Evolutionary conservation across 53 echinoderm and acorn worm species (phyloP), one percentile per base, ranked within the genome.

Genomic region (Actinopyga echinites): DNA sequence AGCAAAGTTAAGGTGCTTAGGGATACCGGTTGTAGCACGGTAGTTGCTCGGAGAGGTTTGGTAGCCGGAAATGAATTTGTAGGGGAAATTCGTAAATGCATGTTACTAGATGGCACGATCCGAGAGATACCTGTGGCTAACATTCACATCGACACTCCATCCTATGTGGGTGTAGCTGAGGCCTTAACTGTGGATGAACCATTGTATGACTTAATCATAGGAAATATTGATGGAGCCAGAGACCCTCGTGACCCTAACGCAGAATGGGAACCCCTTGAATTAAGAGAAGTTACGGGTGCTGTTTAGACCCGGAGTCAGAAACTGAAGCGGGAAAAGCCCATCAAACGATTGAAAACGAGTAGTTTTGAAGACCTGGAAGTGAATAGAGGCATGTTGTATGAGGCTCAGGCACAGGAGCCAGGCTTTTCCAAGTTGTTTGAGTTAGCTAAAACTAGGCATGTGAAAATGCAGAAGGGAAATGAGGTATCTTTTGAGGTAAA

Each of bases 121-220:
- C n/a, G n/a, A n/a, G n/a, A n/a, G n/a, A n/a, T n/a, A n/a, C n/a
- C n/a, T n/a, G n/a, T n/a, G n/a, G n/a, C n/a, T n/a, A n/a, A n/a
- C n/a, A n/a, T n/a, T n/a, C n/a, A n/a, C n/a, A n/a, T n/a, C n/a
- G n/a, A n/a, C n/a, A n/a, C n/a, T n/a, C n/a, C n/a, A n/a, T n/a
- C n/a, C n/a, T n/a, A n/a, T n/a, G n/a, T n/a, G n/a, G n/a, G n/a
- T n/a, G n/a, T n/a, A n/a, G n/a, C n/a, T n/a, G n/a, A n/a, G 6
- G 80, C 87, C 19, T 25, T 80, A 8, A 49, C 56, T 57, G 24
- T 86, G 35, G 36, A 1, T 22, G 26, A 80, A 37, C 87, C 80
- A n/a, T 8, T 86, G 1, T 68, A 80, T 45, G 80, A 80, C 65
- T 40, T 86, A 1, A 25, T 81, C 6, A 35, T 86, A 8, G 80